A percentile compares a stretch with the other conserved stretches of the same genome.
Evolutionary conservation across 2,888 invertebrate species (phyloP).

Genomic region (Magallana nippona): DNA sequence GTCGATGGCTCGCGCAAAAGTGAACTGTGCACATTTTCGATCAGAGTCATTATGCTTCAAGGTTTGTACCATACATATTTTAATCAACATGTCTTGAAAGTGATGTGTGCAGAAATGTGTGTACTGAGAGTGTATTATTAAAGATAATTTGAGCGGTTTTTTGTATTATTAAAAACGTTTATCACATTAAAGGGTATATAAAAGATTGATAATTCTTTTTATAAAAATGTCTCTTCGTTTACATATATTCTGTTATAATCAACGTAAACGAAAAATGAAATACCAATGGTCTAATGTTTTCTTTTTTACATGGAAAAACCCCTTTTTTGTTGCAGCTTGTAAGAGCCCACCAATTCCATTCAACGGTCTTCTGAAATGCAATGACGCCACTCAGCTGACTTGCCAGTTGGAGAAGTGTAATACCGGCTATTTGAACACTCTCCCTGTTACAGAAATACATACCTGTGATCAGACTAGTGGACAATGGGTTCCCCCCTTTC

Average conservation of each 20-base stretch:
- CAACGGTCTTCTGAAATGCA: neutral
- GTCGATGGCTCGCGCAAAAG: neutral
- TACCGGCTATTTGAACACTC: neutral
- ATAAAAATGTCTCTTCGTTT: too few species aligned
- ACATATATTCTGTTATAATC: too few species aligned
- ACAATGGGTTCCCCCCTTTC: slow-evolving; percentile 3
- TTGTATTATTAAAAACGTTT: too few species aligned
- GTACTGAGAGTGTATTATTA: too few species aligned
- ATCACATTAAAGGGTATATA: too few species aligned
- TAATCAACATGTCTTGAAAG: too few species aligned
- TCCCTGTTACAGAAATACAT: neutral
- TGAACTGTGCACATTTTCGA: neutral
- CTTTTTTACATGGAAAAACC: too few species aligned
- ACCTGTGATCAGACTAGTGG: slow-evolving; percentile 4
- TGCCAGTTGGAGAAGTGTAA: slow-evolving; percentile 17
- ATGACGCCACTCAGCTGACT: neutral
- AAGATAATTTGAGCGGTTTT: too few species aligned
- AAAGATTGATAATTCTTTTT: too few species aligned
- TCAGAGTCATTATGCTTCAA: neutral
- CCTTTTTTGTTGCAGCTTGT: neutral
- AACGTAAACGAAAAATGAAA: too few species aligned
- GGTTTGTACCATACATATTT: neutral
- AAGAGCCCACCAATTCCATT: neutral
- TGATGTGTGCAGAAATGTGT: too few species aligned
- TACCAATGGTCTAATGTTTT: too few species aligned